These are phyloP conservation scores for Oostethus manadensis DNA, from an alignment of 2,113 vertebrate species.

Conservation along the genomic window DNA sequence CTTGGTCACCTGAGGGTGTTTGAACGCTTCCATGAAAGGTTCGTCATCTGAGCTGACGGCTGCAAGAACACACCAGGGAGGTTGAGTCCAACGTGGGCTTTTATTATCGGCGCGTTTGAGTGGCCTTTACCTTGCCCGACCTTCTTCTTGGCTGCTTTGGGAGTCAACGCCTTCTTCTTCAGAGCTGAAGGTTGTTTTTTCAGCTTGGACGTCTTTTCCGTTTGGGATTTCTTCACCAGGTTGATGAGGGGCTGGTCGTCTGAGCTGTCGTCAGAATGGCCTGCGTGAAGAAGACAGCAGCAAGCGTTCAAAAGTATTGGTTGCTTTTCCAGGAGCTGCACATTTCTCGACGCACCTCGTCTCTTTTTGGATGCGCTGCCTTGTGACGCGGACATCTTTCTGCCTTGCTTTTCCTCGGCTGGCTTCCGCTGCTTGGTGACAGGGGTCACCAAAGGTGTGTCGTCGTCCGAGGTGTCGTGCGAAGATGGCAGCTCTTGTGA, in stretches of 20 bases:
- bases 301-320: background rate
- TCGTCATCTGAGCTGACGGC: conserved; percentile 41
- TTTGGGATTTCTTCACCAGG: conserved; percentile 22
- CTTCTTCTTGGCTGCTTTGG: conserved; percentile 22
- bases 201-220: background rate
- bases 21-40: background rate
- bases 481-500: conserved; percentile 11
- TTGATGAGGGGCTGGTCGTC: conserved; percentile 47
- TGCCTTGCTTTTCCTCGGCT: conserved; percentile 12
- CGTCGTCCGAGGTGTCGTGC: conserved; percentile 35
- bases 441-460: conserved; percentile 20
- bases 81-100: background rate
- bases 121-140: background rate
- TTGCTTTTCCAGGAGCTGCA: background rate
- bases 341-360: conserved; percentile 17
- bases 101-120: too few species aligned
- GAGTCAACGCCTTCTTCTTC: conserved; percentile 11
- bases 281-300: conserved; percentile 24
- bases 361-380: conserved; percentile 22
- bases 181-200: conserved; percentile 9
- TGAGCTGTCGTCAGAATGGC: conserved; percentile 32
- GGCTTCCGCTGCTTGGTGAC: conserved; percentile 25
- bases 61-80: conserved; percentile 5
- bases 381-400: background rate
- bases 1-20: conserved; percentile 53